These are phyloP conservation scores for Bombus waltoni DNA, from an alignment of 1,140 invertebrate genomes.

Conservation along the genomic window DNA sequence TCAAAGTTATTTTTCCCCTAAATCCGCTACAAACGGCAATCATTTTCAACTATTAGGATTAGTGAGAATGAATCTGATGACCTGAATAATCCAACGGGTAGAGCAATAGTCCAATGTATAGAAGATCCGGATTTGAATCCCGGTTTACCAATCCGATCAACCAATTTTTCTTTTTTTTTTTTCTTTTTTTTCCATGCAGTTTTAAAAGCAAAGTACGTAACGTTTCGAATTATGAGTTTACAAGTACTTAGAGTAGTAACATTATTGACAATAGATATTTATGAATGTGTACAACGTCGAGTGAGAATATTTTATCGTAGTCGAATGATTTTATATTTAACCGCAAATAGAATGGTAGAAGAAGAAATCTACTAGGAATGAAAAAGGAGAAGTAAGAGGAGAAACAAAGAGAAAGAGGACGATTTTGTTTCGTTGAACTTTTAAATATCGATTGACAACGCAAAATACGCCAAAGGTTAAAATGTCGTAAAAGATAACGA, in stretches of 20 bases:
- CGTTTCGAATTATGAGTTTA: too few species aligned
- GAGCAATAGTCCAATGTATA: background rate
- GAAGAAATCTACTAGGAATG: background rate
- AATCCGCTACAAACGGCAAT: background rate
- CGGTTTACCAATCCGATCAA: conserved; percentile 10
- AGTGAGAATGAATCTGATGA: conserved; percentile 1
- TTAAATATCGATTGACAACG: background rate
- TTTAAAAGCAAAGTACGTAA: background rate
- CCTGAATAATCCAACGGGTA: background rate
- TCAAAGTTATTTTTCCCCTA: background rate
- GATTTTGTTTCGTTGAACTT: background rate
- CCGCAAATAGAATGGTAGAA: too few species aligned
- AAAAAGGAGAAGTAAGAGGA: background rate
- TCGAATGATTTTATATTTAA: too few species aligned
- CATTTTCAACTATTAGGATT: conserved; percentile 10
- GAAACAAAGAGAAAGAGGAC: fast-evolving
- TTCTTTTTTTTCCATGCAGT: background rate
- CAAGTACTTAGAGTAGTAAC: too few species aligned
- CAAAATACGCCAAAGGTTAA: background rate
- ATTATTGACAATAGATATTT: too few species aligned
- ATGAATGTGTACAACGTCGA: too few species aligned
- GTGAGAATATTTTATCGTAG: too few species aligned
- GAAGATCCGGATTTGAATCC: too few species aligned
- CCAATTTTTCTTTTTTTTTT: background rate
- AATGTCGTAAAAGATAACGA: conserved; percentile 24